Percentiles rank a stretch among this genome's conserved stretches.
Conservation (phyloP, 2,797 vertebrate species). For the Gallinago stenura region DNA sequence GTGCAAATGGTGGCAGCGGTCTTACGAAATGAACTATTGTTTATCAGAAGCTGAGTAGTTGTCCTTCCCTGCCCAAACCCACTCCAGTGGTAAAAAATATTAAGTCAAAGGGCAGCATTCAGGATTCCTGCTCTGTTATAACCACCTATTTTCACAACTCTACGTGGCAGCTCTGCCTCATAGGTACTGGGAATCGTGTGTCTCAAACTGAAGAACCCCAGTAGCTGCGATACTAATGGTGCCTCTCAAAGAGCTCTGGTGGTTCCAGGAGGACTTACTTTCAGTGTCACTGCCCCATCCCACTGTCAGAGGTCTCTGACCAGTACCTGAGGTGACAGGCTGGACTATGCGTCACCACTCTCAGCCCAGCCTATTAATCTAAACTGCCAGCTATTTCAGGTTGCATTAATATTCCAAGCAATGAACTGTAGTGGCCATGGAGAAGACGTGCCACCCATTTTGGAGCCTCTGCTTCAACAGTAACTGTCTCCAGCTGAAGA, state of each 20-base stretch:
- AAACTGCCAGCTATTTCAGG: not conserved
- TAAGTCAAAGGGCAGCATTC: not conserved
- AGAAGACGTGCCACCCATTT: not conserved
- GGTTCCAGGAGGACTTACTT: not conserved
- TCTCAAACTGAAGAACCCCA: not conserved
- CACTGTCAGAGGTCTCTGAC: not conserved
- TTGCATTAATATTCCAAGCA: not conserved
- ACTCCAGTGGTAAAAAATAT: not conserved
- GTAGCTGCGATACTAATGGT: accelerated
- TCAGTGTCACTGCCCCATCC: not conserved
- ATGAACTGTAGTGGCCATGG: not conserved
- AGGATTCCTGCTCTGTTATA: not conserved
- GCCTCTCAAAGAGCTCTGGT: not conserved
- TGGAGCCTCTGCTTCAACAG: not conserved
- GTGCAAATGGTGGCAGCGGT: not conserved
- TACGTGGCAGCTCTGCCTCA: accelerated
- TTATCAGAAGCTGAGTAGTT: not conserved
- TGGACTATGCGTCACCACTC: not conserved
- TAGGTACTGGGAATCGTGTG: accelerated
- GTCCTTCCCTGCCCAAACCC: not conserved
- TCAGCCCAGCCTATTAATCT: not conserved
- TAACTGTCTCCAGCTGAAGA: not conserved
- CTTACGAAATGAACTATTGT: not conserved
- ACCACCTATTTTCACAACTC: not conserved
- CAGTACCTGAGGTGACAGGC: not conserved